A percentile compares a stretch with the other conserved stretches of the same genome.
These are phyloP conservation scores for Hydriomena furcata DNA, from an alignment of 2,888 invertebrate genomes.

Conservation along the genomic window DNA sequence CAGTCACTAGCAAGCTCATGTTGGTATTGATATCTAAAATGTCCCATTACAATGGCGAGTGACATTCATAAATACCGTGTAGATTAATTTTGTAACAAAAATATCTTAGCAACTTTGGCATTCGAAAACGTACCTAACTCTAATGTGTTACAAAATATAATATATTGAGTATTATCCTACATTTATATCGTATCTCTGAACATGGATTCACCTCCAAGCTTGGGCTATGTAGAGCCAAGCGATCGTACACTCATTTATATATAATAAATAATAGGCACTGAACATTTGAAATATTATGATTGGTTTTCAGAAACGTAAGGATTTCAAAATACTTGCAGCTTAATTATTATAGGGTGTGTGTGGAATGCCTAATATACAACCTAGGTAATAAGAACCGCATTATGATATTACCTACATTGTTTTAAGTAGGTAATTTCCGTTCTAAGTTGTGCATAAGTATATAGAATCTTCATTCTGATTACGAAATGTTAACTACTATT, in stretches of 20 bases:
- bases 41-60: conserved; percentile 43
- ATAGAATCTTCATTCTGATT: conserved; percentile 2
- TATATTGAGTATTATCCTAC: conserved; percentile 42
- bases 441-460: conserved; percentile 1
- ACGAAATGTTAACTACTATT: conserved; percentile 4
- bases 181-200: conserved; percentile 77
- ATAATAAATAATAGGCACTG: conserved; percentile 74
- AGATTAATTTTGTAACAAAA: conserved; percentile 61
- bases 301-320: conserved; percentile 43
- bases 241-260: conserved; percentile 50
- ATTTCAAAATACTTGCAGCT: conserved; percentile 49
- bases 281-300: conserved; percentile 58
- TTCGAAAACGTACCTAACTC: conserved; percentile 60
- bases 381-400: conserved; percentile 44
- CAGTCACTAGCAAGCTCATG: conserved; percentile 63
- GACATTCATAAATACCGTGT: conserved; percentile 39
- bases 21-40: conserved; percentile 50
- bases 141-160: conserved; percentile 68
- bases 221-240: conserved; percentile 42
- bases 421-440: conserved; percentile 31
- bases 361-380: conserved; percentile 64
- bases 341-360: conserved; percentile 62
- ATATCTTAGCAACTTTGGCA: conserved; percentile 68
- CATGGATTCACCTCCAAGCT: conserved; percentile 47
- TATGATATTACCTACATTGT: conserved; percentile 29